A percentile compares a stretch with the other conserved stretches of the same genome.
Evolutionary conservation across 2,888 invertebrate genomes (phyloP).

Genomic region (Agrotis exclamationis): DNA sequence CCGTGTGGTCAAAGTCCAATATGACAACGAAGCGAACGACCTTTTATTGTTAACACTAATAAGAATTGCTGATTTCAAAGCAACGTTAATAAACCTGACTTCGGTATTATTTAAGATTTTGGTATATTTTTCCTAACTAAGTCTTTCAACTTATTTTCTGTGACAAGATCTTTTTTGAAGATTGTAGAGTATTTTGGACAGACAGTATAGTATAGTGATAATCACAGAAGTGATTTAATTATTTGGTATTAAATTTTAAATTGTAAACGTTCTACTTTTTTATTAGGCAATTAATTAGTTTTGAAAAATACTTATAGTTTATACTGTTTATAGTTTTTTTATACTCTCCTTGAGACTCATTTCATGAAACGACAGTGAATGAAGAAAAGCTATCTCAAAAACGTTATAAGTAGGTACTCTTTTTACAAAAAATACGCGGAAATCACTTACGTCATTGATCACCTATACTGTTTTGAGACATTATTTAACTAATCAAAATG

Average conservation of each 20-base stretch:
- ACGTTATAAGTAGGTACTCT: too few relatives aligned
- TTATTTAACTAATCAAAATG: neutral
- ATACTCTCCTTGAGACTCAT: too few relatives aligned
- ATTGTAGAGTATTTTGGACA: too few relatives aligned
- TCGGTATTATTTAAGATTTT: neutral
- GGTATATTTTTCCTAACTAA: neutral
- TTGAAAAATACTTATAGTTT: too few relatives aligned
- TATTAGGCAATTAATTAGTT: neutral
- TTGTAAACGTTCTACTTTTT: neutral
- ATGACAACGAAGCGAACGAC: constrained; percentile 66
- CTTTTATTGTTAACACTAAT: constrained; percentile 60
- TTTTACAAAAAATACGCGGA: too few relatives aligned
- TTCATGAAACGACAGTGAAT: too few relatives aligned
- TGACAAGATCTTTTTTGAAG: too few relatives aligned
- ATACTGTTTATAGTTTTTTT: too few relatives aligned
- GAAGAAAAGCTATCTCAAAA: too few relatives aligned
- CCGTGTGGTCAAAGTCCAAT: constrained; percentile 73
- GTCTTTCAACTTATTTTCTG: neutral
- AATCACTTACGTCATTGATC: neutral
- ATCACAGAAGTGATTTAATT: neutral
- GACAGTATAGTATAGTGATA: too few relatives aligned
- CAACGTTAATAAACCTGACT: constrained; percentile 6
- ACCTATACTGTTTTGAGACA: neutral
- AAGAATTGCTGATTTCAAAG: constrained; percentile 71
- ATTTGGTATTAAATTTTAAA: neutral